Evolutionary conservation across 2,113 vertebrate species (phyloP).

Genomic region (Myrmophylax atrothorax): DNA sequence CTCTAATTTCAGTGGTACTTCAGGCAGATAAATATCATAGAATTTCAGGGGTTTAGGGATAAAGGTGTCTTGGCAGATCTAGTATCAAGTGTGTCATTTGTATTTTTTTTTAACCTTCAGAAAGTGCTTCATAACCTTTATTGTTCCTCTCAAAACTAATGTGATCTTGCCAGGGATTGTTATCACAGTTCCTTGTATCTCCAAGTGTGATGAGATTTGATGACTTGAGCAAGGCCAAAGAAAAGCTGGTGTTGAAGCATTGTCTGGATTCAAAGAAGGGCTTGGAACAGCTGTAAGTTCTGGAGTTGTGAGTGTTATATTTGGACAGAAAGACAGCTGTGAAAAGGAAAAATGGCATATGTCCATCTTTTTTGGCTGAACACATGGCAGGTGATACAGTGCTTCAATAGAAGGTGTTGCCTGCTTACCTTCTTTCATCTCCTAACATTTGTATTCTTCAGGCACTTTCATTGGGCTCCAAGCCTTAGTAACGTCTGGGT

Average conservation of each 20-base stretch:
- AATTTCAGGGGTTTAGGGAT: neutral
- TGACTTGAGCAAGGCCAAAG: neutral
- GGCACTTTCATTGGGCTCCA: neutral
- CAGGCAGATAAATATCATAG: neutral
- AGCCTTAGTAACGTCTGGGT: neutral
- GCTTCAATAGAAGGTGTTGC: neutral
- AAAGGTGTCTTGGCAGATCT: neutral
- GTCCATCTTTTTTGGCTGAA: neutral
- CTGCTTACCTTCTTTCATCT: neutral
- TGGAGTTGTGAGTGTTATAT: neutral
- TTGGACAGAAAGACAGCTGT: slow-evolving; percentile 12
- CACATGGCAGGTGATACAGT: accelerated
- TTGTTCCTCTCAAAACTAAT: neutral
- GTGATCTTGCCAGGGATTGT: neutral
- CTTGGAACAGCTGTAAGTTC: neutral
- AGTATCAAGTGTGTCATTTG: too few species aligned
- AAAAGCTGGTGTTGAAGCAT: neutral
- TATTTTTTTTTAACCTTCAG: neutral
- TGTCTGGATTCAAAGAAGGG: neutral
- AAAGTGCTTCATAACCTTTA: neutral
- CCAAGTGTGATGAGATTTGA: neutral
- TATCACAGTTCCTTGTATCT: neutral
- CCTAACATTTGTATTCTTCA: neutral
- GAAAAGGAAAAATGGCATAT: neutral
- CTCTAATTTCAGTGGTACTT: neutral